Conservation (phyloP, 2,888 invertebrate species). For the Campaea margaritaria region DNA sequence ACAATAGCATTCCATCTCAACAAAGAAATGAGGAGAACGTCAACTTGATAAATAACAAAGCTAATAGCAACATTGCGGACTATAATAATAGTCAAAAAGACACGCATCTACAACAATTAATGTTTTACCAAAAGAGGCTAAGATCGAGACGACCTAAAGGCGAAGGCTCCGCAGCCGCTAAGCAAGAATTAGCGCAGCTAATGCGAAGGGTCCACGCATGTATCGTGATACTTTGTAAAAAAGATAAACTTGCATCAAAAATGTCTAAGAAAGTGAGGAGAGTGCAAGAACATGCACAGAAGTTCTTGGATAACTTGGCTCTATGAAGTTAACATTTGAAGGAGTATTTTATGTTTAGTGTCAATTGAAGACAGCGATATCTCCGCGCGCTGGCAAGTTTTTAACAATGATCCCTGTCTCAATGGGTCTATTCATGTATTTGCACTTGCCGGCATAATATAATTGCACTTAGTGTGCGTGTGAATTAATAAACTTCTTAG, state of each 20-base stretch:
- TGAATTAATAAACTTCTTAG: conserved; percentile 79
- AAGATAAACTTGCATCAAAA: conserved; percentile 56
- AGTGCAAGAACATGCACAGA: conserved; percentile 61
- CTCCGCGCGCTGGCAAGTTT: conserved; percentile 50
- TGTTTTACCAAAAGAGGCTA: conserved; percentile 57
- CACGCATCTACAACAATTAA: conserved; percentile 49
- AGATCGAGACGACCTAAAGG: conserved; percentile 49
- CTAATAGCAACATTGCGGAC: conserved; percentile 33
- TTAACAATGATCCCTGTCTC: conserved; percentile 44
- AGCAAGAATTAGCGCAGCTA: not conserved
- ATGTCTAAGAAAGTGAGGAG: conserved; percentile 63
- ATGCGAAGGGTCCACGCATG: conserved; percentile 12
- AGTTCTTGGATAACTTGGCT: conserved; percentile 63
- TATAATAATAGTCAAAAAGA: conserved; percentile 30
- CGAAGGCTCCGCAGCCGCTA: conserved; percentile 10
- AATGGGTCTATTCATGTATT: conserved; percentile 56
- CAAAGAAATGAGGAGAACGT: conserved; percentile 17
- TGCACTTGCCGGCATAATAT: conserved; percentile 64
- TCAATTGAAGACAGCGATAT: conserved; percentile 48
- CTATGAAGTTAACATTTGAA: conserved; percentile 60
- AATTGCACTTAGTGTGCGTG: conserved; percentile 74
- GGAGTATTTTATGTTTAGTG: conserved; percentile 53
- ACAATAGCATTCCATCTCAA: conserved; percentile 47
- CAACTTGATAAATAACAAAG: conserved; percentile 1
- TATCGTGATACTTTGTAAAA: conserved; percentile 42